Percentiles rank a stretch among this genome's conserved stretches.
Evolutionary conservation across 2,113 vertebrate species (phyloP).

Genomic region (Pachyramphus minor): DNA sequence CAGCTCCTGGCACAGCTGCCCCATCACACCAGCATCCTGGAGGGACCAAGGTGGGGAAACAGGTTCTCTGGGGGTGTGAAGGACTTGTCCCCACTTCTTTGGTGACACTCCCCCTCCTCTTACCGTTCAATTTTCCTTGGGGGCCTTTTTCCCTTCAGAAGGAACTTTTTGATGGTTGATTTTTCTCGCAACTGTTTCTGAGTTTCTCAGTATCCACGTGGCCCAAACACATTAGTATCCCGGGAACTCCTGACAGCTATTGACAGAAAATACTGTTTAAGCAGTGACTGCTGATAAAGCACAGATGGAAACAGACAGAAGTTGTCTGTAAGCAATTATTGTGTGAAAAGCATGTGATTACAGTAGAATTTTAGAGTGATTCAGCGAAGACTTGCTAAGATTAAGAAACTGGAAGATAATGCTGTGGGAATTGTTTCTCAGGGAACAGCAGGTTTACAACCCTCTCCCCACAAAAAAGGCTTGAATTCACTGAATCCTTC

Average conservation of each 20-base stretch:
- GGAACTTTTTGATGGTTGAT: not conserved
- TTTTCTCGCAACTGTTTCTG: not conserved
- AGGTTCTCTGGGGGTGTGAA: not conserved
- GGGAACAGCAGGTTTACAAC: not conserved
- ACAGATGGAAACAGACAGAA: constrained; percentile 11
- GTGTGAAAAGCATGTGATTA: not conserved
- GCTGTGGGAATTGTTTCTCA: not conserved
- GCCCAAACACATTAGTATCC: constrained; percentile 55
- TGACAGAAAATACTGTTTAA: constrained; percentile 46
- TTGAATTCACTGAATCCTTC: not conserved
- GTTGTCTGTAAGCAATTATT: constrained; percentile 6
- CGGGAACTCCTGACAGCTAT: constrained; percentile 48
- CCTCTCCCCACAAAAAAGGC: not conserved
- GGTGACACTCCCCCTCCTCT: not conserved
- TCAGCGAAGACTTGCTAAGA: not conserved
- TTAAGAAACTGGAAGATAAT: not conserved
- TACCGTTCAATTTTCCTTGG: not conserved
- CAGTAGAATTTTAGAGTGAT: not conserved
- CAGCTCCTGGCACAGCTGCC: not conserved
- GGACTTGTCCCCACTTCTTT: not conserved
- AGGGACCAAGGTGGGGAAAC: not conserved
- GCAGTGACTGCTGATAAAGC: constrained; percentile 46
- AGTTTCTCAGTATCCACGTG: not conserved
- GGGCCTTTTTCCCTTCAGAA: not conserved
- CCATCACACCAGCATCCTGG: not conserved